Conservation (phyloP, 2,888 invertebrate species). For the Drosophila stalkeri region DNA sequence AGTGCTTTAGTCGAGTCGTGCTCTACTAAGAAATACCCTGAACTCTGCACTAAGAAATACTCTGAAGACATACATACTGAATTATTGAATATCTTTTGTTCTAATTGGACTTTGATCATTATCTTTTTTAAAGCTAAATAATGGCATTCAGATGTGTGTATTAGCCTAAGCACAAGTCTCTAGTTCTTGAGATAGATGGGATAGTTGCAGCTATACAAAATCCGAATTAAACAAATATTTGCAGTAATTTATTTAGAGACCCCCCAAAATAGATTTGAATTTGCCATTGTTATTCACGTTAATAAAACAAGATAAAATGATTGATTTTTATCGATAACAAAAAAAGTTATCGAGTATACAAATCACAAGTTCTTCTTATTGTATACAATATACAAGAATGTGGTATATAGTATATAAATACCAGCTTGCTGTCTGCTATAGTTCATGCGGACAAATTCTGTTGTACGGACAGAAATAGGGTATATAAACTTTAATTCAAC, state of each 20-base stretch:
- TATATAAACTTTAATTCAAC: background rate
- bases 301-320: background rate
- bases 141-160: no score
- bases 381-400: background rate
- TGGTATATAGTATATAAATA: background rate
- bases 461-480: no score
- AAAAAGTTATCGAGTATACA: background rate
- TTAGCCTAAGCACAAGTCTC: background rate
- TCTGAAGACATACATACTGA: background rate
- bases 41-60: background rate
- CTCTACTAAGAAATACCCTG: background rate
- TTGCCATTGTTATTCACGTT: background rate
- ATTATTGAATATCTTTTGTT: no score
- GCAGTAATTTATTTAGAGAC: no score
- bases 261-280: background rate
- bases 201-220: no score
- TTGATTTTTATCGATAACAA: background rate
- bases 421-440: no score
- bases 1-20: background rate
- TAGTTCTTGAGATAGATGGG: background rate
- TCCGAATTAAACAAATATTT: no score
- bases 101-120: no score
- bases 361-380: background rate
- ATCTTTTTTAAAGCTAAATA: no score
- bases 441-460: no score